These are phyloP conservation scores for Thereva nobilitata DNA, from an alignment of 2,888 invertebrate genomes.

Conservation along the genomic window DNA sequence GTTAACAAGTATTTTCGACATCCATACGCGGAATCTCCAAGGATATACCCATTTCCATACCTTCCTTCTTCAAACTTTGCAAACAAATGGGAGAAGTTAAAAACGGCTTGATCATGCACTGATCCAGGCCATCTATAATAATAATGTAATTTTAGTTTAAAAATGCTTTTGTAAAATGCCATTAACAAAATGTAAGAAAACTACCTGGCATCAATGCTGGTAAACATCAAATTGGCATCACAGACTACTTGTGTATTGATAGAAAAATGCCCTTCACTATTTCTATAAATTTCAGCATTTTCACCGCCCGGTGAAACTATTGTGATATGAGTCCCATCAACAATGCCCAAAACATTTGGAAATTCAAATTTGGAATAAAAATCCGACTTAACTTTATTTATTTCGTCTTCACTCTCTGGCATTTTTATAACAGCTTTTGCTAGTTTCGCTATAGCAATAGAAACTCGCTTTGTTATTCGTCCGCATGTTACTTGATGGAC, in stretches of 20 bases:
- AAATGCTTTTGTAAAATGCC: too few species aligned
- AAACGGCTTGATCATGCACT: conserved; percentile 47
- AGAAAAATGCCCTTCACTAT: conserved; percentile 32
- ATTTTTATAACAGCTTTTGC: not conserved
- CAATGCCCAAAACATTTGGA: conserved; percentile 3
- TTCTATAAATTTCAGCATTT: conserved; percentile 25
- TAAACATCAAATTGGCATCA: conserved; percentile 22
- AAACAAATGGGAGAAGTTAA: conserved; percentile 41
- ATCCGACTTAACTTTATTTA: not conserved
- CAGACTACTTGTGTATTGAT: conserved; percentile 30
- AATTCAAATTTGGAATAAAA: conserved; percentile 4
- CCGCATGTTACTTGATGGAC: not conserved
- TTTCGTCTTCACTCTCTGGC: not conserved
- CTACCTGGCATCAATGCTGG: conserved; percentile 32
- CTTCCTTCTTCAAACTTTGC: conserved; percentile 35
- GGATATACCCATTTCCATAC: conserved; percentile 34
- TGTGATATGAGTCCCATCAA: conserved; percentile 3
- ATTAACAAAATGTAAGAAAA: too few species aligned
- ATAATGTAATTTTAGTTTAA: too few species aligned
- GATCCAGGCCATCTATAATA: conserved; percentile 46
- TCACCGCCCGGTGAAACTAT: conserved; percentile 35
- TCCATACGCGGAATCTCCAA: conserved; percentile 40
- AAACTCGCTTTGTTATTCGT: not conserved
- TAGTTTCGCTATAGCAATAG: not conserved
- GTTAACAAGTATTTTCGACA: conserved; percentile 38